These are phyloP conservation scores for Apteryx mantelli DNA, from an alignment of 2,113 vertebrate species.

Conservation along the genomic window DNA sequence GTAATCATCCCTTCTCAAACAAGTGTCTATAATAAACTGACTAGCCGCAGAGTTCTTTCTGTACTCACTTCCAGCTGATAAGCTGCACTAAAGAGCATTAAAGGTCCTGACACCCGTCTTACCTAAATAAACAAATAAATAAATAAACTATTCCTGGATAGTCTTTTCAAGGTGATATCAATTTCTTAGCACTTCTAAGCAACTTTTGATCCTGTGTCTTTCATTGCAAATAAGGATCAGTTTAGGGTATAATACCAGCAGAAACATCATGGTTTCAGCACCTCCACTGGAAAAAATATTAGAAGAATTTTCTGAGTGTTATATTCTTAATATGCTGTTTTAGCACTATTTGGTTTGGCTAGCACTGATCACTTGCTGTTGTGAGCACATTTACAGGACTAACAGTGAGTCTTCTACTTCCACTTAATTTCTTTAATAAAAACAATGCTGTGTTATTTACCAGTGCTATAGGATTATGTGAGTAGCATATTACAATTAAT, in stretches of 20 bases:
- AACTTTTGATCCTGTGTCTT: background rate
- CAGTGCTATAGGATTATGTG: background rate
- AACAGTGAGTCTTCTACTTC: conserved; percentile 1
- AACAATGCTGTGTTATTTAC: conserved; percentile 47
- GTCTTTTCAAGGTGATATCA: background rate
- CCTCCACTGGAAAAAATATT: background rate
- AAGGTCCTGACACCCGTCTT: background rate
- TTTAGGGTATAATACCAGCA: background rate
- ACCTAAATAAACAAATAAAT: background rate
- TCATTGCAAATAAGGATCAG: background rate
- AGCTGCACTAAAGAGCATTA: background rate
- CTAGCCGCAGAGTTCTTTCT: background rate
- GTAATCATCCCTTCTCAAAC: background rate
- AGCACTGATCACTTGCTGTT: background rate
- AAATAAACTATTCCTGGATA: background rate
- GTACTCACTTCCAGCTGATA: background rate
- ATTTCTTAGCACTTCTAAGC: background rate
- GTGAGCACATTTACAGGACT: background rate
- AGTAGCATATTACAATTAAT: conserved; percentile 63
- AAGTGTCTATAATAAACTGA: background rate
- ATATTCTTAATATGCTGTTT: background rate
- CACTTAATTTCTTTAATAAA: conserved; percentile 51
- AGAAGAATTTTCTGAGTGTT: background rate
- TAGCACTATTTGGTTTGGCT: background rate
- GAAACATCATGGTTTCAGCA: background rate